Evolutionary conservation across 2,888 invertebrate species (phyloP), one percentile per base, ranked within the genome.

Genomic region (Caenorhabditis zanzibari): DNA sequence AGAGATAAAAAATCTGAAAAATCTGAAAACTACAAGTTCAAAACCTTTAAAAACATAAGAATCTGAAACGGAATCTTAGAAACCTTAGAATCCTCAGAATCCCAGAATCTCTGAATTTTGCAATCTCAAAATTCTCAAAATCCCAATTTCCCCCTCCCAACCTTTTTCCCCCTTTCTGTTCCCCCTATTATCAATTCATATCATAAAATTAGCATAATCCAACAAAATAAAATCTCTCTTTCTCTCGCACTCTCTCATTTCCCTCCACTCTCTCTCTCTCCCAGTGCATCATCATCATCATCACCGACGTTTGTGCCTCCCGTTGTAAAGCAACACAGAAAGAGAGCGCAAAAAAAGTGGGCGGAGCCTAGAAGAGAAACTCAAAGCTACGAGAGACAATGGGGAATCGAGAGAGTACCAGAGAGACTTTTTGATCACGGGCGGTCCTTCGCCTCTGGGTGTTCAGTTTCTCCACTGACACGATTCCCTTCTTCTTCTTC

Each of bases 141-240:
- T 32, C 32, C 7, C 32, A 32, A 38, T 38, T 12, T 12, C 12
- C 38, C 38, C 10, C 12, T 12, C 38, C 38, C 5, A 32, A 32
- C 32, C 4, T 32, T 32, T 32, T 38, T 38, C 38, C 38, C 38
- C 38, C 49, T 19, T 16, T 14, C 49, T 1, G 19, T 49, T 49
- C 49, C 49, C 22, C n/a, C 44, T 12, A 5, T 44, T 49, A 49
- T 54, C 32, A 28, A 59, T n/a, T n/a, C n/a, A n/a, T n/a, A n/a
- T n/a, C n/a, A n/a, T 59, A 59, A 59, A 59, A 59, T 59, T 59
- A 59, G 35, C 59, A 59, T 59, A 59, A 59, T 38, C 56, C n/a
- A 32, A 5, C 28, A 16, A 19, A n/a, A 47, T 19, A 19, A 6
- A 3, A 16, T 47, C 47, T n/a, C n/a, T n/a, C 14, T 56, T 58